Percentiles rank a stretch among this genome's conserved stretches.
Evolutionary conservation across 37 sponge, comb jelly and placozoan genomes (phyloP).

Genomic region (Axinella damicornis): DNA sequence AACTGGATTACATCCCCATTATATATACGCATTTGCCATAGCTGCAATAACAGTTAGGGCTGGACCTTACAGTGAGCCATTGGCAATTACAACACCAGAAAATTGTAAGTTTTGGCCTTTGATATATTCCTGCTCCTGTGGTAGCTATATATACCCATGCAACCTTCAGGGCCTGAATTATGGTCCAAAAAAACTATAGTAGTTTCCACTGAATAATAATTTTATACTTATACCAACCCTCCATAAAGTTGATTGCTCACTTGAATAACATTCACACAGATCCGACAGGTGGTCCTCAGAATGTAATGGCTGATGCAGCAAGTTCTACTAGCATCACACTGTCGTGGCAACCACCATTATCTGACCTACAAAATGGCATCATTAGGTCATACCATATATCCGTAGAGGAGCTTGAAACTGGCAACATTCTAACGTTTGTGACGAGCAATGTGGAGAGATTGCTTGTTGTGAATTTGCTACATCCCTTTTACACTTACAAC

Average conservation of each 20-base stretch:
- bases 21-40: constrained; percentile 1
- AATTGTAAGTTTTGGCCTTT: not conserved
- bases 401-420: not conserved
- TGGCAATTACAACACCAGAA: not conserved
- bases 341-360: constrained; percentile 3
- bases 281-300: constrained; percentile 19
- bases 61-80: constrained; percentile 15
- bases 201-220: too few relatives aligned
- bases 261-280: not conserved
- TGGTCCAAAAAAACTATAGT: too few relatives aligned
- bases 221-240: too few relatives aligned
- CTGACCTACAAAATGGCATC: constrained; percentile 26
- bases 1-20: constrained; percentile 4
- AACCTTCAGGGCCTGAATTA: too few relatives aligned
- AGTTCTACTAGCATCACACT: not conserved
- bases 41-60: constrained; percentile 7
- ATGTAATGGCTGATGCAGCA: not conserved
- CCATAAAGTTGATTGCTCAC: not conserved
- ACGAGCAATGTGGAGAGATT: too few relatives aligned
- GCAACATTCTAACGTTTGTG: not conserved
- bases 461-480: not conserved
- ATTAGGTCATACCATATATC: constrained; percentile 11
- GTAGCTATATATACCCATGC: too few relatives aligned
- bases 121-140: too few relatives aligned
- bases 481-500: constrained; percentile 24